phyloP scores from a whole-genome alignment of 2,113 vertebrate genomes.

The Porphyrio hochstetteri region DNA sequence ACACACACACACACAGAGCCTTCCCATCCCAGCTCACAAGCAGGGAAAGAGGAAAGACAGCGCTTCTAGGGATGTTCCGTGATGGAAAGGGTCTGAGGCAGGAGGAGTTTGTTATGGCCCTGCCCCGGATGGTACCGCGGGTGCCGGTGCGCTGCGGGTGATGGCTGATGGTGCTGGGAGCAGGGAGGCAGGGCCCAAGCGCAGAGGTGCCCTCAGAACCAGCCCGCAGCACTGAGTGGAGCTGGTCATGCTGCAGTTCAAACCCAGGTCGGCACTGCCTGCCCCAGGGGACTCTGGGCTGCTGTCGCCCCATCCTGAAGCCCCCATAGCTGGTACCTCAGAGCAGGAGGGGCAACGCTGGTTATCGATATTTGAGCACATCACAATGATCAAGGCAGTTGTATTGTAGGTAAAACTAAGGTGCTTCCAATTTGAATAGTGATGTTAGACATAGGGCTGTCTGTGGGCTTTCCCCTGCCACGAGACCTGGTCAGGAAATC shows the following conservation, averaged over 20 bases:
- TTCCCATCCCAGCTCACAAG: background rate
- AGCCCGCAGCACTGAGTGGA: background rate
- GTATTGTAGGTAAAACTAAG: fast-evolving
- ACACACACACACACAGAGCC: no score
- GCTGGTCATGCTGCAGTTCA: background rate
- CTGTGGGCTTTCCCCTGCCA: background rate
- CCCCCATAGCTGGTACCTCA: background rate
- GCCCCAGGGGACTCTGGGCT: background rate
- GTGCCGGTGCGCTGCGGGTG: fast-evolving
- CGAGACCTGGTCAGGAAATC: background rate
- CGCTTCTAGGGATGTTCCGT: fast-evolving
- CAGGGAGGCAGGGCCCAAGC: background rate
- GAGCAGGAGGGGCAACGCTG: background rate
- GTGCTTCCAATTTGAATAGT: background rate
- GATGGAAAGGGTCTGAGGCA: background rate
- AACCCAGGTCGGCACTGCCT: background rate
- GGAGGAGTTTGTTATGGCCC: background rate
- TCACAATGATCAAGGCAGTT: background rate
- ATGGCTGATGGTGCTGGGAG: background rate
- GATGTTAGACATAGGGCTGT: fast-evolving
- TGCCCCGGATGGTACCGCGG: background rate
- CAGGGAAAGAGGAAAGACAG: background rate
- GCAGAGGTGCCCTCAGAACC: background rate
- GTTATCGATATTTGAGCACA: fast-evolving
- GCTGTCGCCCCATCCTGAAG: background rate